phyloP scores from a whole-genome alignment of 2,888 invertebrate genomes.

The Diploptera punctata region DNA sequence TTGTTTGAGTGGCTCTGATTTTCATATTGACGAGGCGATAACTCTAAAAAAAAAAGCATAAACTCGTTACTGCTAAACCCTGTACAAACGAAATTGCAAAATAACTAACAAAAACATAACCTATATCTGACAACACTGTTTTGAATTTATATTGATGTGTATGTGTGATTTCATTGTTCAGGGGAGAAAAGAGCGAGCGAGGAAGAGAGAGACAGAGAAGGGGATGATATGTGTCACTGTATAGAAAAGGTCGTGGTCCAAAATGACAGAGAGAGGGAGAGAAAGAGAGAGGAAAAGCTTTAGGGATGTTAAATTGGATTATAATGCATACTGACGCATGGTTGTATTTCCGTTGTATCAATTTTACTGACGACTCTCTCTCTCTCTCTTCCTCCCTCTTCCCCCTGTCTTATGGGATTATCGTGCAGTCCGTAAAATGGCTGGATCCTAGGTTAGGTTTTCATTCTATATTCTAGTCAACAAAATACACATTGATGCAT shows the following conservation, averaged over 20 bases:
- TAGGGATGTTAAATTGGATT: not conserved
- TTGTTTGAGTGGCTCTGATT: not conserved
- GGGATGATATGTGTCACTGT: not conserved
- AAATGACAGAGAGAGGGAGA: not conserved
- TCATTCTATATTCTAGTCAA: too few species aligned
- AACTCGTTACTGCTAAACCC: not conserved
- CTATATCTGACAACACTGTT: not conserved
- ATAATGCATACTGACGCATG: constrained; percentile 4
- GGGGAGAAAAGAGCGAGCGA: not conserved
- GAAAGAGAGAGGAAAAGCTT: too few species aligned
- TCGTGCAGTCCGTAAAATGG: not conserved
- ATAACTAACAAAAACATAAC: constrained; percentile 10
- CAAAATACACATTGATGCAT: too few species aligned
- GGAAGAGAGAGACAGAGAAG: too few species aligned
- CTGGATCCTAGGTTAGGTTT: not conserved
- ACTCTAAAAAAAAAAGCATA: constrained; percentile 8
- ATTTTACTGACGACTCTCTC: constrained; percentile 1
- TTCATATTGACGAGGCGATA: constrained; percentile 4
- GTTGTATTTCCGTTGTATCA: not conserved
- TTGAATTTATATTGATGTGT: constrained; percentile 18
- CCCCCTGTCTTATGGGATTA: constrained; percentile 1
- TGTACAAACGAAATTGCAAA: constrained; percentile 11
- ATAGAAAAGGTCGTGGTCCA: too few species aligned
- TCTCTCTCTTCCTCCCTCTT: too few species aligned
- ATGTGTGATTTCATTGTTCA: constrained; percentile 2